Evolutionary conservation across 2,797 vertebrate genomes (phyloP).

Genomic region (Anomalospiza imberbis): DNA sequence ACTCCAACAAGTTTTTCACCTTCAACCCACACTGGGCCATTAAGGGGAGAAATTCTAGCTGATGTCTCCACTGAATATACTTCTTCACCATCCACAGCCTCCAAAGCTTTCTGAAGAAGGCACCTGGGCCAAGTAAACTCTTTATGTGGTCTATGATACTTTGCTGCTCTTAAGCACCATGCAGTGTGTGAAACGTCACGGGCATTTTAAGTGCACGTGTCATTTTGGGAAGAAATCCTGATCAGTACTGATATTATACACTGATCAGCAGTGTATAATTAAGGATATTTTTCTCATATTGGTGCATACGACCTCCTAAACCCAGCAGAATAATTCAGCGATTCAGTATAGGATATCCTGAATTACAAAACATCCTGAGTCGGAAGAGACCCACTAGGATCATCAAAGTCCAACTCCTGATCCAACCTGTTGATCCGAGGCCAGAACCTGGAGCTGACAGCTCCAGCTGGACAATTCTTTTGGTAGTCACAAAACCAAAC

Average conservation of each 20-base stretch:
- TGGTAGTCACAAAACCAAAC: neutral
- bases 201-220: accelerated
- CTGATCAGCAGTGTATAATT: neutral
- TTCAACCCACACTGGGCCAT: accelerated
- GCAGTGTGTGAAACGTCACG: accelerated
- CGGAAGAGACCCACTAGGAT: neutral
- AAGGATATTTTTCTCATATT: neutral
- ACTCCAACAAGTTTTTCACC: neutral
- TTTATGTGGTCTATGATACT: neutral
- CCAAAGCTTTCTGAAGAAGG: neutral
- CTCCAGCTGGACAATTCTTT: neutral
- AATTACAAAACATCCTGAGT: neutral
- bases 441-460: neutral
- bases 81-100: neutral
- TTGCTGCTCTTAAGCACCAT: neutral
- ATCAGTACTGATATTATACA: neutral
- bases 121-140: neutral
- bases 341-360: neutral
- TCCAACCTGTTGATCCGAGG: neutral
- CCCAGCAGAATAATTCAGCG: neutral
- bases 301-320: accelerated
- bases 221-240: neutral
- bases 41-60: neutral
- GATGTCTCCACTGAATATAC: neutral
- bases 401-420: neutral